Evolutionary conservation across 2,113 vertebrate species (phyloP).

Genomic region (Orcinus orca): DNA sequence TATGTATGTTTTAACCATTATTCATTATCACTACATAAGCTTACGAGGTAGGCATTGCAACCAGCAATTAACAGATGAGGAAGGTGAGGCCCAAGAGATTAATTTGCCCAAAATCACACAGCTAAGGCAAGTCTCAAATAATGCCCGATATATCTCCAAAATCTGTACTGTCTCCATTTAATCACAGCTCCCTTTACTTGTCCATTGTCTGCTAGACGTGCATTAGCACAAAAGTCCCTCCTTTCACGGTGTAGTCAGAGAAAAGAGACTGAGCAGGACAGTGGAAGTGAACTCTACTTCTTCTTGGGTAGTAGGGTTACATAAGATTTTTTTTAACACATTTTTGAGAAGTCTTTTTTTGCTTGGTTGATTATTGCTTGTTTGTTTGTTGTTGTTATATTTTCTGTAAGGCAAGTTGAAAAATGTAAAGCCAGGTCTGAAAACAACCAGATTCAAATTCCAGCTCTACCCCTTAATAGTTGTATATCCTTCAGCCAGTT

Average conservation of each 20-base stretch:
- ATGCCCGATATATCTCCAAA: background rate
- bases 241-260: background rate
- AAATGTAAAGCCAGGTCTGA: background rate
- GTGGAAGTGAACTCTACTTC: background rate
- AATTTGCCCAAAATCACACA: background rate
- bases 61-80: background rate
- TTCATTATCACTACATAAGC: background rate
- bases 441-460: background rate
- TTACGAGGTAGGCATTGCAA: background rate
- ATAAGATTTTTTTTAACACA: background rate
- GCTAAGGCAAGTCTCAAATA: background rate
- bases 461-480: background rate
- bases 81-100: background rate
- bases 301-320: background rate
- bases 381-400: background rate
- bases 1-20: background rate
- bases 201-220: rapidly evolving
- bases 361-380: background rate
- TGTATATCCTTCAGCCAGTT: background rate
- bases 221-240: background rate
- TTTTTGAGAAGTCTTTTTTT: background rate
- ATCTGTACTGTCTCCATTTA: background rate
- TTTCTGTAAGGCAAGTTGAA: background rate
- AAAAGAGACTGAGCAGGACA: background rate
- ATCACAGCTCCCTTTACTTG: background rate